Percentiles rank a stretch among this genome's conserved stretches.
These are phyloP conservation scores for Oceanites oceanicus DNA, from an alignment of 2,113 vertebrate species.

Conservation along the genomic window DNA sequence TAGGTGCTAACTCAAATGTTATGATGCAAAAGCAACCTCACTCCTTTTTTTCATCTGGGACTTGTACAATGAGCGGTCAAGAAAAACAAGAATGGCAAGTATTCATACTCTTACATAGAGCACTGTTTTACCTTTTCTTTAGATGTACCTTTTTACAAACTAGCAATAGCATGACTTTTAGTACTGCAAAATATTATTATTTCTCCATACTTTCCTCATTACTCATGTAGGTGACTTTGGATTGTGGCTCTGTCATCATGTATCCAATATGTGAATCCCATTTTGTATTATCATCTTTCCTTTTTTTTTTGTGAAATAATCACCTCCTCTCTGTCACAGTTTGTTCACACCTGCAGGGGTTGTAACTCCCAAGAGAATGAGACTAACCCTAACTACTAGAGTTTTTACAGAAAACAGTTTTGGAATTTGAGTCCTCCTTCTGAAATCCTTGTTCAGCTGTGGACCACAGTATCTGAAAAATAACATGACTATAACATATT, in stretches of 20 bases:
- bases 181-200: background rate
- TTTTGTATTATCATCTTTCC: background rate
- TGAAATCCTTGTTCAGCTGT: background rate
- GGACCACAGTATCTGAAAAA: background rate
- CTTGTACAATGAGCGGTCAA: background rate
- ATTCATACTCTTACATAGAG: rapidly evolving
- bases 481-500: background rate
- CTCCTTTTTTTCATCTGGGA: background rate
- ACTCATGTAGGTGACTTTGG: background rate
- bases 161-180: background rate
- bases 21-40: background rate
- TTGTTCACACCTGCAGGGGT: background rate
- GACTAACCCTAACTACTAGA: background rate
- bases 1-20: background rate
- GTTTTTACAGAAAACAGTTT: background rate
- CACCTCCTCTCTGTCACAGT: background rate
- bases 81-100: background rate
- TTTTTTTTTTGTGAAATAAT: background rate
- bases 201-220: background rate
- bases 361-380: background rate
- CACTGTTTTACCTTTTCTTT: background rate
- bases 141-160: background rate
- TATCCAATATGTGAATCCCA: background rate
- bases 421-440: background rate
- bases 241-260: background rate